Evolutionary conservation across 2,888 invertebrate species (phyloP), one percentile per base, ranked within the genome.

Genomic region (Dryobotodes eremita): DNA sequence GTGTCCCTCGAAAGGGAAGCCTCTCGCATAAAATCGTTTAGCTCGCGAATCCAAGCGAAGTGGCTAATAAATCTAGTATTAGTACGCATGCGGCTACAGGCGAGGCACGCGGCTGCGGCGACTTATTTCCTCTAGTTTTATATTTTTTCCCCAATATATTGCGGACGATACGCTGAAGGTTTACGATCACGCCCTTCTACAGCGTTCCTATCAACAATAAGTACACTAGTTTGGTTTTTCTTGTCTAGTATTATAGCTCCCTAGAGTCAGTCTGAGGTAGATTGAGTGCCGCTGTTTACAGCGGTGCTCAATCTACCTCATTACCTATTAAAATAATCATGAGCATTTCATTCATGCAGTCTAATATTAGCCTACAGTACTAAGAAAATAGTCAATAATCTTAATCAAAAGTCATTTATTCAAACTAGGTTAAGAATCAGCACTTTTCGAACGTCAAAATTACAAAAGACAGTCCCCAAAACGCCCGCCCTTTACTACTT

Each of bases 21-120:
- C 50, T 15, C 50, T 64, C 73, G 59, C 62, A 85, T 76, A 36
- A 64, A 66, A 74, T 55, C 53, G 64, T 66, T 80, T 50, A 73
- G 66, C 61, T 64, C 13, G 26, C 64, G 15, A 36, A 64, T 26
- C 72, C 57, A 3, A 66, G n/a, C 15, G 5, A 72, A 81, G 48
- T 53, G 46, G 57, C 23, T 59, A 66, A 48, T 80, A 75, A 73
- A 71, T 81, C 59, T 42, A 66, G 65, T 53, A 65, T 75, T 55
- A 73, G 23, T 61, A 31, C 31, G 6, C 6, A 23, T 31, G 50
- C 5, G 15, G 31, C 50, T 53, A 23, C 23, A 6, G 10, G 68
- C 31, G 31, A 0, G 7, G 46, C 26, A n/a, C 42, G 46, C 23
- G 26, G n/a, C 57, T 46, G 50, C 26, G 11, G 36, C 53, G 15